Evolutionary conservation across 1,140 invertebrate species (phyloP).

Genomic region (Leptoteleia sp.): DNA sequence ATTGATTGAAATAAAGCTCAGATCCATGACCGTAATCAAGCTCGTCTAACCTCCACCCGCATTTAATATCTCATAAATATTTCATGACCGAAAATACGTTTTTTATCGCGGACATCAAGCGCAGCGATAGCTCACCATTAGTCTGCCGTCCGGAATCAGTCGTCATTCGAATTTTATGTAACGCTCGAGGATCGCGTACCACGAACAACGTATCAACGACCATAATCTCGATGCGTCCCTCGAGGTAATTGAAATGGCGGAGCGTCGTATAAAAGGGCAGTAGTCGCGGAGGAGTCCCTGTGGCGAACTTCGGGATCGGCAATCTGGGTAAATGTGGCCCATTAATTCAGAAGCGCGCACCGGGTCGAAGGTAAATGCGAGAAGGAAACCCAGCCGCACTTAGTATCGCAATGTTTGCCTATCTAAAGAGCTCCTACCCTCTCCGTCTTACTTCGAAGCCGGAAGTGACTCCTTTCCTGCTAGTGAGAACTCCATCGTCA

Average conservation of each 20-base stretch:
- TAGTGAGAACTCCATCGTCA: conserved; percentile 8
- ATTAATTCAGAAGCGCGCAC: conserved; percentile 71
- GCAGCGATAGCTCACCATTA: conserved; percentile 34
- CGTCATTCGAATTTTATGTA: conserved; percentile 55
- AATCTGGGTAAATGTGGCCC: conserved; percentile 70
- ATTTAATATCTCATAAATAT: conserved; percentile 53
- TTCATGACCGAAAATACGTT: conserved; percentile 46
- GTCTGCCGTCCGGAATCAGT: conserved; percentile 25
- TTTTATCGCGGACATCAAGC: conserved; percentile 50
- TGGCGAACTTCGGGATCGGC: conserved; percentile 64
- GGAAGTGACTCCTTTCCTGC: conserved; percentile 10
- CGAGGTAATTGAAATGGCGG: conserved; percentile 61
- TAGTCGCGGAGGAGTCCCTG: conserved; percentile 42
- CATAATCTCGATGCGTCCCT: conserved; percentile 63
- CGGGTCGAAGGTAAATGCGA: conserved; percentile 39
- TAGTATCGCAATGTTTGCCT: conserved; percentile 53
- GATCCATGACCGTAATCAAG: conserved; percentile 12
- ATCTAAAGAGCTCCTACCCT: conserved; percentile 42
- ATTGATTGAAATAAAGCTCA: conserved; percentile 37
- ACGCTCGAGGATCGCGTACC: conserved; percentile 26
- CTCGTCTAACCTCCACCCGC: background rate
- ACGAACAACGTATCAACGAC: conserved; percentile 57
- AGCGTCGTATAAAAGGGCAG: conserved; percentile 54
- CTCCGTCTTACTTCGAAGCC: conserved; percentile 19
- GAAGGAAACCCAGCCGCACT: conserved; percentile 47